Evolutionary conservation across 2,888 invertebrate species (phyloP).

Genomic region (Alloscopus bannaensis): DNA sequence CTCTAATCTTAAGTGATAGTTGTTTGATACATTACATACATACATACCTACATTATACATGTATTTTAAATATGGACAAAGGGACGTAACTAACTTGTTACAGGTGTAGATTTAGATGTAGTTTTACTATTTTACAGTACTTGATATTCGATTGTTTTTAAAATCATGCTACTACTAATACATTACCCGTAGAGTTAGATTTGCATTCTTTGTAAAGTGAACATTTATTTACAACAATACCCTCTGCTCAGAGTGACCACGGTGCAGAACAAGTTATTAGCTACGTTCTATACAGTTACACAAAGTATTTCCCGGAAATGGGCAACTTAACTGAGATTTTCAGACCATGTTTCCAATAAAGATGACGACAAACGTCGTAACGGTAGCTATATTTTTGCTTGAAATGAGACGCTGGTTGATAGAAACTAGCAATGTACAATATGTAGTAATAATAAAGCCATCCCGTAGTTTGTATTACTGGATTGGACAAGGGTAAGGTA

Average conservation of each 20-base stretch:
- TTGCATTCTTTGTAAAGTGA: constrained; percentile 36
- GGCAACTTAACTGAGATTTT: constrained; percentile 53
- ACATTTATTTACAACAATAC: constrained; percentile 30
- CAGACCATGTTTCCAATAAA: constrained; percentile 45
- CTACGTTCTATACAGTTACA: constrained; percentile 17
- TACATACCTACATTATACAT: constrained; percentile 43
- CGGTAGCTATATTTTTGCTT: constrained; percentile 57
- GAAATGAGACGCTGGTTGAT: constrained; percentile 20
- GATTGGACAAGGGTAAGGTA: constrained; percentile 64
- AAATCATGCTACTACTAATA: constrained; percentile 40
- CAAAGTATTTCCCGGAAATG: constrained; percentile 31
- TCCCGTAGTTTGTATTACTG: constrained; percentile 54
- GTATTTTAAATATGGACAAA: constrained; percentile 61
- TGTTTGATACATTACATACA: constrained; percentile 44
- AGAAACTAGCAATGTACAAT: constrained; percentile 57
- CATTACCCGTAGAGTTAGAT: constrained; percentile 27
- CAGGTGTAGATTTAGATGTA: constrained; percentile 34
- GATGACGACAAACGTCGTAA: constrained; percentile 36
- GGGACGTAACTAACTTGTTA: constrained; percentile 64
- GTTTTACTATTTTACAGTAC: constrained; percentile 36
- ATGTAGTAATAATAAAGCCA: constrained; percentile 51
- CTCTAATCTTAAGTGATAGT: constrained; percentile 37
- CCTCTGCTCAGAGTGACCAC: constrained; percentile 27
- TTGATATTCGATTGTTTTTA: constrained; percentile 3
- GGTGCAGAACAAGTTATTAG: constrained; percentile 28